A percentile compares a stretch with the other conserved stretches of the same genome.
These are phyloP conservation scores for Poliocrania exsul DNA, from an alignment of 2,797 vertebrate genomes.

Conservation along the genomic window DNA sequence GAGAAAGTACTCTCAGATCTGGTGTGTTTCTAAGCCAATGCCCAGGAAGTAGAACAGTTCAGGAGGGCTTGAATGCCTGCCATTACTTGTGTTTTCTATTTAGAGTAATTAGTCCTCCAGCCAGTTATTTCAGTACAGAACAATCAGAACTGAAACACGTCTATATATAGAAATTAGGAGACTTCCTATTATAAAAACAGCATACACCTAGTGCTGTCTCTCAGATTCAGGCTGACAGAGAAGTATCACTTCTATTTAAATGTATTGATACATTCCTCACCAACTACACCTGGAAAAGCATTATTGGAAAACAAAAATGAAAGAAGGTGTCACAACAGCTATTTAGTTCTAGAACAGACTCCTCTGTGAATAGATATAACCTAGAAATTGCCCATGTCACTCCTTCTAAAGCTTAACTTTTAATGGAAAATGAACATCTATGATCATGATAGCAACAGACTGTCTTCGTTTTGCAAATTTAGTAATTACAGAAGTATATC, in stretches of 20 bases:
- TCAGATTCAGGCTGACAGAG: neutral
- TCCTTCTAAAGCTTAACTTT: neutral
- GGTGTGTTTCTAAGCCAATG: neutral
- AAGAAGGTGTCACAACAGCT: neutral
- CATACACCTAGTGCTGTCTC: neutral
- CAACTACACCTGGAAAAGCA: neutral
- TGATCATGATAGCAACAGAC: neutral
- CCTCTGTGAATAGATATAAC: neutral
- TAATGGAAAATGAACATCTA: neutral
- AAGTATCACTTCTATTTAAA: neutral
- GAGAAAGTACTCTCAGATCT: neutral
- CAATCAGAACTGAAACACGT: conserved; percentile 53
- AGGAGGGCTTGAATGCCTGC: conserved; percentile 14
- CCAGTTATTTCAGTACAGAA: conserved; percentile 57
- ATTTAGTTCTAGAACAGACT: neutral
- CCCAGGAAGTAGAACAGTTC: neutral
- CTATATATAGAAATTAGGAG: conserved; percentile 46
- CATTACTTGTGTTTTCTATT: conserved; percentile 29
- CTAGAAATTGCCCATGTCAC: neutral
- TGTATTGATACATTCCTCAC: neutral
- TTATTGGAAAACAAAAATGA: neutral
- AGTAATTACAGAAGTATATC: neutral
- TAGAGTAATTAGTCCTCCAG: conserved; percentile 3
- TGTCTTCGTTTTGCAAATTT: neutral
- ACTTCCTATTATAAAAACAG: conserved; percentile 42